These are phyloP conservation scores for Procambarus virginalis DNA, from an alignment of 1,140 invertebrate genomes.

Conservation along the genomic window DNA sequence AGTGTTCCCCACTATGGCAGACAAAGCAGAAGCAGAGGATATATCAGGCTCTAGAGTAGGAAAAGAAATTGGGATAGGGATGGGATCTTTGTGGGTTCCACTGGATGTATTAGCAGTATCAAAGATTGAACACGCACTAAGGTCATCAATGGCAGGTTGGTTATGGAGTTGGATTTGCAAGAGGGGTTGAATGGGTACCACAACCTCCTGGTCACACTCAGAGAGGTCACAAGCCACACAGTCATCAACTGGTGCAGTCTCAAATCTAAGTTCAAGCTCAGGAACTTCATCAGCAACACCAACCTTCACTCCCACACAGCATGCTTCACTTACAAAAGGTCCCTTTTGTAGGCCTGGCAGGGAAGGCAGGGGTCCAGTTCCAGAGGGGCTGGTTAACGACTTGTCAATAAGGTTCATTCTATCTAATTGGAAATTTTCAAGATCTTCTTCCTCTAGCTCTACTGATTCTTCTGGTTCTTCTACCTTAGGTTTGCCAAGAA, in stretches of 20 bases:
- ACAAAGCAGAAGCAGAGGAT: conserved; percentile 44
- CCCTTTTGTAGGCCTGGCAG: conserved; percentile 45
- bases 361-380: conserved; percentile 31
- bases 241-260: conserved; percentile 51
- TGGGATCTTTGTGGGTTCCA: conserved; percentile 15
- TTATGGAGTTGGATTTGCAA: conserved; percentile 40
- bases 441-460: conserved; percentile 14
- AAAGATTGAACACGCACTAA: conserved; percentile 29
- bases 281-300: conserved; percentile 39
- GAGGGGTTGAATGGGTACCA: conserved; percentile 23
- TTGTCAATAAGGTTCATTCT: conserved; percentile 28
- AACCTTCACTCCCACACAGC: conserved; percentile 52
- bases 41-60: conserved; percentile 39
- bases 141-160: conserved; percentile 37
- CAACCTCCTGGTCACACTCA: conserved; percentile 61
- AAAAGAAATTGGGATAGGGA: conserved; percentile 24
- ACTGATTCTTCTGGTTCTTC: conserved; percentile 2
- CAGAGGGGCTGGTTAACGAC: conserved; percentile 10
- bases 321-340: conserved; percentile 64
- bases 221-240: conserved; percentile 61
- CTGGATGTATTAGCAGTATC: conserved; percentile 28
- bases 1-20: conserved; percentile 18
- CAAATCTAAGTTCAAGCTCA: conserved; percentile 57
- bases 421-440: conserved; percentile 21
- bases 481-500: conserved; percentile 34